These are phyloP conservation scores for Junonia oenone DNA, from an alignment of 2,888 invertebrate species.

Conservation along the genomic window DNA sequence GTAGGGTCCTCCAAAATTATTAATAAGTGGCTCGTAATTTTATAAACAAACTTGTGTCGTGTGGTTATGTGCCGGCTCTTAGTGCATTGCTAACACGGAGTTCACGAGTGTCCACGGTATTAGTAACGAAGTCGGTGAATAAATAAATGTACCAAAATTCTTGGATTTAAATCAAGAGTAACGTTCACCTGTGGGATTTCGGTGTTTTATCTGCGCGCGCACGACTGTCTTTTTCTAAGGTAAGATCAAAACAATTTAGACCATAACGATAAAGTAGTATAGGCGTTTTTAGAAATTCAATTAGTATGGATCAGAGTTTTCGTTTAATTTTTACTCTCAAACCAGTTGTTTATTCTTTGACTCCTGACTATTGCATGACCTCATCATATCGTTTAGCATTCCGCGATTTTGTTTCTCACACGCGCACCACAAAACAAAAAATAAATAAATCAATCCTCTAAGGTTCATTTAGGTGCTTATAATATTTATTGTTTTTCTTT, in stretches of 20 bases:
- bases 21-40: constrained; percentile 68
- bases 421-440: constrained; percentile 32
- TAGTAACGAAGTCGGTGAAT: constrained; percentile 34
- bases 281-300: background rate
- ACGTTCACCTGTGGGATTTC: constrained; percentile 75
- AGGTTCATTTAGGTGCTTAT: constrained; percentile 13
- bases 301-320: constrained; percentile 16
- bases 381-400: constrained; percentile 47
- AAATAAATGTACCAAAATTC: constrained; percentile 27
- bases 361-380: constrained; percentile 43
- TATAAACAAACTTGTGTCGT: constrained; percentile 70
- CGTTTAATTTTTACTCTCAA: constrained; percentile 36
- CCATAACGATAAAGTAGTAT: background rate
- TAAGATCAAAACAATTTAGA: constrained; percentile 38
- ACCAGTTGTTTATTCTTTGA: constrained; percentile 47
- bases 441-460: constrained; percentile 10
- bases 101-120: constrained; percentile 46
- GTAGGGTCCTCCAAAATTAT: constrained; percentile 60
- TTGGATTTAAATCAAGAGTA: constrained; percentile 58
- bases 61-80: constrained; percentile 49
- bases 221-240: constrained; percentile 63
- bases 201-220: constrained; percentile 75
- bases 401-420: constrained; percentile 46
- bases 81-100: constrained; percentile 51
- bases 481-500: constrained; percentile 14